Base-by-base conservation (phyloP, 1,140 invertebrate genomes). In the Delia radicum region DNA sequence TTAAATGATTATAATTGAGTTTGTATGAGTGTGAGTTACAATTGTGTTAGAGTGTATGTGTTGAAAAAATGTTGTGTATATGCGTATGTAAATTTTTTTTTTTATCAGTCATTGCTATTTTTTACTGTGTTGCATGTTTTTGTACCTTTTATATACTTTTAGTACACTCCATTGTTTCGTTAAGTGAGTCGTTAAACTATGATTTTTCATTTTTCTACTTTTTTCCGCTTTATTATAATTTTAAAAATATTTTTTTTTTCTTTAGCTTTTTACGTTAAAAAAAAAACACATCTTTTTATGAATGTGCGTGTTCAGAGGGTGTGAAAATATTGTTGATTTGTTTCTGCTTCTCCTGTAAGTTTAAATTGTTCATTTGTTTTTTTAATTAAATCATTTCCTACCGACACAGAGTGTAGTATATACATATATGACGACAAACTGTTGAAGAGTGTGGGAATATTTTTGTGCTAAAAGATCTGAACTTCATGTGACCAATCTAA, bases 301-400 rank as follows among this genome's bases (percentile, higher is more conserved):
- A 21, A 18, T 21, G 18, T 55, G 48, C 48, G 5, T 55, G 21
- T 55, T 55, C 24, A 55, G 48, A 55, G 48, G 48, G 48, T 55
- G 48, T 55, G 37, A 42, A 55, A 21, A 55, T 18, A 7, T 55
- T 55, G n/a, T 21, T 48, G 21, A 55, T 24, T 55, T 55, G 48
- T 21, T 24, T 55, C 10, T 4, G 10, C 12, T 42, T 42, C 37
- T 42, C 37, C 37, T 42, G 3, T 15, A 42, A 10, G 37, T 42
- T n/a, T 21, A 55, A 55, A 55, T 55, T 18, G 8, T 55, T 55
- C 37, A 42, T 55, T 55, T 55, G 48, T 55, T 55, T 55, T 42
- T 55, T 55, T 55, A 55, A 55, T 55, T 55, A 55, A 55, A 55
- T 55, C n/a, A 55, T 55, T 55, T 55, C 48, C 48, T 55, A 55